A percentile compares a stretch with the other conserved stretches of the same genome.
Evolutionary conservation across 2,113 vertebrate genomes (phyloP).

Genomic region (Cephalopterus ornatus): DNA sequence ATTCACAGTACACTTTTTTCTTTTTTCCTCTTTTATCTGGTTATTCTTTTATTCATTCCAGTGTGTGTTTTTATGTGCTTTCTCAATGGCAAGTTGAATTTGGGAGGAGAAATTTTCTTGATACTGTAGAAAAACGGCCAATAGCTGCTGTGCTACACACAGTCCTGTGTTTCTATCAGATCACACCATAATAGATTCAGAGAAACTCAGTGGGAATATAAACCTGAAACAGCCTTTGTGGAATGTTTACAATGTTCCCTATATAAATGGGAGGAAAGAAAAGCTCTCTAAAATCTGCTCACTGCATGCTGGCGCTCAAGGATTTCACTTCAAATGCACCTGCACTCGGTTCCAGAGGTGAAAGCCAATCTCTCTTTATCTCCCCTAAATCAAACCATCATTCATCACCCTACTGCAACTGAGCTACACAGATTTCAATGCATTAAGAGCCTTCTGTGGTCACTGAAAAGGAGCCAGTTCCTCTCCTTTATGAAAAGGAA

Average conservation of each 20-base stretch:
- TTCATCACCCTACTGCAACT: neutral
- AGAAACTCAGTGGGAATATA: conserved; percentile 1
- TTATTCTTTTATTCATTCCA: neutral
- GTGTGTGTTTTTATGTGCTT: neutral
- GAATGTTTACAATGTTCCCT: neutral
- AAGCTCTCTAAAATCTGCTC: neutral
- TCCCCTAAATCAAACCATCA: neutral
- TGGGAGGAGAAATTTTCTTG: neutral
- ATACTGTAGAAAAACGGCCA: neutral
- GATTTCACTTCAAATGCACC: neutral
- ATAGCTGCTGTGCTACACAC: neutral
- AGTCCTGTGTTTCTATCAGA: neutral
- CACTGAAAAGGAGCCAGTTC: conserved; percentile 12
- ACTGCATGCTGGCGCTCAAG: neutral
- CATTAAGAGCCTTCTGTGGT: neutral
- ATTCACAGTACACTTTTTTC: neutral
- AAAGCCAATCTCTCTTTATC: conserved; percentile 20
- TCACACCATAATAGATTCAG: neutral
- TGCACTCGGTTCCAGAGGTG: neutral
- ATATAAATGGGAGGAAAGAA: neutral
- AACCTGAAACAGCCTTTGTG: conserved; percentile 15
- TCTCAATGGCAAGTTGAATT: neutral
- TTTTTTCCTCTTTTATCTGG: neutral
- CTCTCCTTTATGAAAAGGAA: neutral
- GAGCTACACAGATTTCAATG: neutral